Percentiles rank a stretch among this genome's conserved stretches.
phyloP scores from a whole-genome alignment of 1,140 invertebrate species.

The Amyelois transitella region DNA sequence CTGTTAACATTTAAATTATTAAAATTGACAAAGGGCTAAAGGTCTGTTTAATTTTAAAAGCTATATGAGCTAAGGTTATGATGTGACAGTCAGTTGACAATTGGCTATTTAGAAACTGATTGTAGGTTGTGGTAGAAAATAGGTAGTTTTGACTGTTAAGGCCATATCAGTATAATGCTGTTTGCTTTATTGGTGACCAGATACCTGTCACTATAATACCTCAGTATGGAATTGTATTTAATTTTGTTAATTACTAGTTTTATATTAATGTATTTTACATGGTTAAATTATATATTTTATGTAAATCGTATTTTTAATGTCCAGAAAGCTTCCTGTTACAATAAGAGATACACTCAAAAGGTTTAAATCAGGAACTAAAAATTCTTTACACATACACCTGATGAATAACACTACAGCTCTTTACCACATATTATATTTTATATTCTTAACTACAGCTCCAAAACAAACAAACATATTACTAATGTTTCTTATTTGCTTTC shows the following conservation, averaged over 20 bases:
- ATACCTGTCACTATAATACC: neutral
- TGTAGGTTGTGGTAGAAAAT: neutral
- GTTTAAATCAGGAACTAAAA: neutral
- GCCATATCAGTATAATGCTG: neutral
- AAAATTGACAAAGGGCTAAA: neutral
- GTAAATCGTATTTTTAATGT: neutral
- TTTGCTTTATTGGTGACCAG: neutral
- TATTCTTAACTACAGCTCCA: no score
- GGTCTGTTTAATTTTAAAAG: neutral
- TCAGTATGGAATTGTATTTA: conserved; percentile 16
- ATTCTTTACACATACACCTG: no score
- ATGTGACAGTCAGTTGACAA: neutral
- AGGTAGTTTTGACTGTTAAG: neutral
- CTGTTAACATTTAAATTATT: neutral
- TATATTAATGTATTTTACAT: conserved; percentile 21
- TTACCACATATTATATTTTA: no score
- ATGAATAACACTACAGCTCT: no score
- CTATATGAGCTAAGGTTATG: neutral
- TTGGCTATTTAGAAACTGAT: neutral
- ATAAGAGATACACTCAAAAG: no score
- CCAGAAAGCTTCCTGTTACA: no score
- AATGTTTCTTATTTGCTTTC: conserved; percentile 29
- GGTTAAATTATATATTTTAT: conserved; percentile 22
- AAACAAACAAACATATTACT: conserved; percentile 15
- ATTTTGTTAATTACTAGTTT: conserved; percentile 13